Evolutionary conservation across 2,888 invertebrate species (phyloP).

Genomic region (Sarcophaga rosellei): DNA sequence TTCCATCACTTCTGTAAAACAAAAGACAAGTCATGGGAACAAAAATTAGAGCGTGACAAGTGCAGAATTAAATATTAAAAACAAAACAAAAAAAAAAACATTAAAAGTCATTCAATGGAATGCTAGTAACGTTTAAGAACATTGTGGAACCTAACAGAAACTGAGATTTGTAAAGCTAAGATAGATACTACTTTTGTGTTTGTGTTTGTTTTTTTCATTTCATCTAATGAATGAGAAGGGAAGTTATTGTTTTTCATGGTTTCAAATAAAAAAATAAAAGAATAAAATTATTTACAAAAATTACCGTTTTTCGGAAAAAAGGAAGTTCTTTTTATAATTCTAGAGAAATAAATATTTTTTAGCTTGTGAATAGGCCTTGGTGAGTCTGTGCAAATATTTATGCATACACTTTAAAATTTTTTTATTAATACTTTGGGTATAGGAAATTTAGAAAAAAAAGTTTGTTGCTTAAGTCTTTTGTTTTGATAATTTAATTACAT

Average conservation of each 20-base stretch:
- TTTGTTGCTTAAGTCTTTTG: constrained; percentile 53
- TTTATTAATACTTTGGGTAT: neutral
- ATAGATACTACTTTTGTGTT: neutral
- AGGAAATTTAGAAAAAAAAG: constrained; percentile 19
- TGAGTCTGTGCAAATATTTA: neutral
- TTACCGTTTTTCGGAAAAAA: neutral
- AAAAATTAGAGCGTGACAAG: constrained; percentile 73
- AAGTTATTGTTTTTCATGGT: constrained; percentile 4
- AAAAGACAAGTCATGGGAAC: constrained; percentile 71
- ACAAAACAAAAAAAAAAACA: neutral
- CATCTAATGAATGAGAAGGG: constrained; percentile 17
- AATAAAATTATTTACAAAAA: too few species aligned
- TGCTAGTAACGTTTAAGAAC: constrained; percentile 6
- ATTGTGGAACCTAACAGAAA: constrained; percentile 21
- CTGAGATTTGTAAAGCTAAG: neutral
- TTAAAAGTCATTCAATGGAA: neutral
- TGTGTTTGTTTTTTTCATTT: neutral
- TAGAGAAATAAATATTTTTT: constrained; percentile 15
- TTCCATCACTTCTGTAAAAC: neutral
- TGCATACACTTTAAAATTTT: neutral
- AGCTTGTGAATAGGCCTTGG: constrained; percentile 18
- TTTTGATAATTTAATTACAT: constrained; percentile 28
- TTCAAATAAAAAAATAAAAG: neutral
- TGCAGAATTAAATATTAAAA: constrained; percentile 53
- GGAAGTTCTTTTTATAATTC: constrained; percentile 24